phyloP scores from a whole-genome alignment of 2,797 vertebrate genomes.

The Lycodopsis pacificus region DNA sequence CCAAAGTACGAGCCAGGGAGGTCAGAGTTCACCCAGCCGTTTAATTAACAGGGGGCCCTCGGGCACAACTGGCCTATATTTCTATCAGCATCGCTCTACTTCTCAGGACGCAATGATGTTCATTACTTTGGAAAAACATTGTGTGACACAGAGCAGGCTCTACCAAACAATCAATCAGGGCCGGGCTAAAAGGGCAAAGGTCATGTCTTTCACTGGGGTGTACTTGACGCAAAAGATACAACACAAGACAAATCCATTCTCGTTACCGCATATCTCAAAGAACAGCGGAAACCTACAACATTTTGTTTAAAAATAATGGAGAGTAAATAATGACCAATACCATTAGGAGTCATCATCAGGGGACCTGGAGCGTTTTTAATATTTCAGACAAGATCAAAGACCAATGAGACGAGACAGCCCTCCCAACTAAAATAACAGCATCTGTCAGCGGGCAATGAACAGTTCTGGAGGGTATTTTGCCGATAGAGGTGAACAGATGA shows the following conservation, averaged over 20 bases:
- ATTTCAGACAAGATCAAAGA: neutral
- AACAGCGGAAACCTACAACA: neutral
- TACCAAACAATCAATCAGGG: conserved; percentile 32
- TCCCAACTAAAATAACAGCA: neutral
- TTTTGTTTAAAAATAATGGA: neutral
- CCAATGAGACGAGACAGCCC: neutral
- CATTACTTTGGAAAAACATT: conserved; percentile 29
- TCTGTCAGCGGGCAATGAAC: neutral
- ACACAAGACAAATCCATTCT: neutral
- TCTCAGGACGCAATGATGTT: conserved; percentile 11
- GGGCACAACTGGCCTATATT: conserved; percentile 37
- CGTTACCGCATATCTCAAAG: neutral
- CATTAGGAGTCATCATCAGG: neutral
- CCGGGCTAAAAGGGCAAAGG: conserved; percentile 1
- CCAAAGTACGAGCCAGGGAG: conserved; percentile 36
- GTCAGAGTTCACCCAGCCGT: conserved; percentile 62
- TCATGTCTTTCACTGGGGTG: conserved; percentile 5
- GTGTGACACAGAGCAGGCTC: conserved; percentile 21
- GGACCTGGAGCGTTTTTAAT: neutral
- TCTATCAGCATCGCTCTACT: conserved; percentile 8
- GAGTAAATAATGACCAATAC: neutral
- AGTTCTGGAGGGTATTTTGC: neutral
- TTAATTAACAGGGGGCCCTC: conserved; percentile 48
- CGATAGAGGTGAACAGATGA: neutral
- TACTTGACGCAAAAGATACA: conserved; percentile 2